Evolutionary conservation across 2,888 invertebrate genomes (phyloP), one percentile per base, ranked within the genome.

Genomic region (Ennomos quercinarius): DNA sequence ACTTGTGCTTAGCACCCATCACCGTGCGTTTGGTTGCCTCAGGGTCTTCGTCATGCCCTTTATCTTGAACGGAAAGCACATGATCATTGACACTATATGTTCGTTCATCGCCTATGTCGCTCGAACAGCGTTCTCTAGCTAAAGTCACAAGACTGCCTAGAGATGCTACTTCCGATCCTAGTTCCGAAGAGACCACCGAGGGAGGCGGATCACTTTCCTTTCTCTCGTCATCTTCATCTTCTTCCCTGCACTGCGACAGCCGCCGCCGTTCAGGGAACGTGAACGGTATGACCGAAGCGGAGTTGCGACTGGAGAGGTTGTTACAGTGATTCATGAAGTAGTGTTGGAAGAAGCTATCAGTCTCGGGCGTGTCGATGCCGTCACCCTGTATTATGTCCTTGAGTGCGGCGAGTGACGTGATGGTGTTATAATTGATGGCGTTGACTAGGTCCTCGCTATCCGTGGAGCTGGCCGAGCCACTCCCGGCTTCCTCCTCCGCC

Each of bases 191-290:
- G 47, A 72, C 61, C 35, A 63, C 64, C 3, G 77, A 72, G 10
- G 75, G 70, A 9, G 76, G 65, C 38, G 74, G 72, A 56, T 83
- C 77, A 39, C 58, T 62, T 37, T 91, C 89, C 72, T 86, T 89
- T 50, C 78, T 88, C 50, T 85, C 94, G 67, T 96, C 96, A 53
- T 96, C 96, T 80, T 97, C 97, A 73, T 97, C 97, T 86, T 97
- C 97, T 80, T 97, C 97, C 61, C 96, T 94, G 80, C 97, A 97
- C 84, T 97, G 96, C 3, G 97, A 97, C 65, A 97, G 84, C 10
- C 97, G 94, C 36, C 96, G 91, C 6, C 95, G 91, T 71, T 94
- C 94, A 56, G 91, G 89, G 72, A 93, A 94, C 1, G 93, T 90
- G 67, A 94, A 90, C 39, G 94, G 83, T 46, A 87, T 79, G 61